These are phyloP conservation scores for Dasyprocta punctata DNA, from an alignment of 2,113 vertebrate species.

Conservation along the genomic window DNA sequence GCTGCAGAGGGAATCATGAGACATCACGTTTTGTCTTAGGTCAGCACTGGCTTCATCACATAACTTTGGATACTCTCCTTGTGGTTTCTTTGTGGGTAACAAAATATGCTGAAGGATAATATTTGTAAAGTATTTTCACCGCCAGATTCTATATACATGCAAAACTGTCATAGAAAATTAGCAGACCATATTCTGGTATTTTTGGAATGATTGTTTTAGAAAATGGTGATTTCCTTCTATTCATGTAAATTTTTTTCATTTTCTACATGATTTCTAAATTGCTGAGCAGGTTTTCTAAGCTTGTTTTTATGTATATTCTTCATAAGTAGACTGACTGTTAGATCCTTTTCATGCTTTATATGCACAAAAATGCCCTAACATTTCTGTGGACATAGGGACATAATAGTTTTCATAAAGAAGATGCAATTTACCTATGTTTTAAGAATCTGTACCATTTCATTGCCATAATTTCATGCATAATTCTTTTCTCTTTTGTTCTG, in stretches of 20 bases:
- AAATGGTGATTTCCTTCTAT: not conserved
- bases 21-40: not conserved
- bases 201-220: conserved; percentile 45
- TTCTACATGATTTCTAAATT: conserved; percentile 1
- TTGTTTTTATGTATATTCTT: conserved; percentile 40
- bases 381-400: conserved; percentile 12
- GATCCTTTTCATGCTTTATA: conserved; percentile 3
- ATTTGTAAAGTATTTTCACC: not conserved
- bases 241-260: not conserved
- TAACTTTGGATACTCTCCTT: not conserved
- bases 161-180: not conserved
- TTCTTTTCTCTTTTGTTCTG: not conserved
- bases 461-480: not conserved
- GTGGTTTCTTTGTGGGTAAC: conserved; percentile 5
- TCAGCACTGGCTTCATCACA: not conserved
- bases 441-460: not conserved
- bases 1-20: not conserved
- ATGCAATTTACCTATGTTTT: not conserved
- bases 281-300: not conserved
- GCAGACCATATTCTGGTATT: conserved; percentile 11
- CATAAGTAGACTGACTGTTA: not conserved
- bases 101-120: not conserved
- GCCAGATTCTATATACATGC: not conserved
- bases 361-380: not conserved
- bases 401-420: conserved; percentile 31